A percentile compares a stretch with the other conserved stretches of the same genome.
These are phyloP conservation scores for Pachyrhynchus sulphureomaculatus DNA, from an alignment of 1,140 invertebrate genomes.

Conservation along the genomic window DNA sequence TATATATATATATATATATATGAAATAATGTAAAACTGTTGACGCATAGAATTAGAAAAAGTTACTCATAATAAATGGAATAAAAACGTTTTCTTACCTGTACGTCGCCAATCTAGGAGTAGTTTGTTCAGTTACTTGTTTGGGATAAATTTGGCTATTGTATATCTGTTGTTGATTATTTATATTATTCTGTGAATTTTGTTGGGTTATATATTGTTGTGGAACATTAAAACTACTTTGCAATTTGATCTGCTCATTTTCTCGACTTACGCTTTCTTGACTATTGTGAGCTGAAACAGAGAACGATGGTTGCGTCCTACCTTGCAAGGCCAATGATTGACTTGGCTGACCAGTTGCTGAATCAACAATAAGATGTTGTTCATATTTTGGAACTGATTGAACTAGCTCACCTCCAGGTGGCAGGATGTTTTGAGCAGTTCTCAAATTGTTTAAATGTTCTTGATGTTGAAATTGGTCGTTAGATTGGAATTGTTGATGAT, in stretches of 20 bases:
- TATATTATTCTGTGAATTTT: neutral
- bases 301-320: conserved; percentile 24
- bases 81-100: conserved; percentile 15
- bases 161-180: neutral
- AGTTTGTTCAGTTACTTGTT: conserved; percentile 9
- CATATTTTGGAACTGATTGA: conserved; percentile 71
- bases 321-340: conserved; percentile 3
- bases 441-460: conserved; percentile 36
- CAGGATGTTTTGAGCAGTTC: conserved; percentile 48
- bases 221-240: conserved; percentile 5
- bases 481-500: conserved; percentile 29
- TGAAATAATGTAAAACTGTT: too few species aligned
- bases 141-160: neutral
- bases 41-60: too few species aligned
- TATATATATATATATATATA: too few species aligned
- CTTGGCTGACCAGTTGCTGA: conserved; percentile 31
- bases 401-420: conserved; percentile 66
- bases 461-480: conserved; percentile 37
- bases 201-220: conserved; percentile 27
- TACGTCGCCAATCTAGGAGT: conserved; percentile 17
- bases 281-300: neutral
- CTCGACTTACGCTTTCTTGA: neutral
- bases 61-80: too few species aligned
- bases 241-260: conserved; percentile 6
- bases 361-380: conserved; percentile 68